Base-by-base conservation (phyloP, 2,888 invertebrate genomes). In the Melieria crassipennis region DNA sequence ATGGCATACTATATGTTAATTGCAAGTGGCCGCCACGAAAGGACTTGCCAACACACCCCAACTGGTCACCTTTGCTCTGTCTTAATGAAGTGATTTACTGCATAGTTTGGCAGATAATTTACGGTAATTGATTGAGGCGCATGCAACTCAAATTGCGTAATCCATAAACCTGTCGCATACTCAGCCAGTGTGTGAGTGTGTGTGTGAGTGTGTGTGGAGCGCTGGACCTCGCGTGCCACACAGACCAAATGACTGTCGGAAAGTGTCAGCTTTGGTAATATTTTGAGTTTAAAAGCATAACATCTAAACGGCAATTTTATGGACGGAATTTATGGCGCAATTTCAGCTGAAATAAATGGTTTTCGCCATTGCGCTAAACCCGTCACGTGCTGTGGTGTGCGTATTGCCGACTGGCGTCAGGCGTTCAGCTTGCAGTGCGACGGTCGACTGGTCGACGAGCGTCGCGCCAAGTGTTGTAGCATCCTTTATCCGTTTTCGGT, bases 271-370 rank as follows among this genome's bases (percentile, higher is more conserved):
- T 73, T 30, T 73, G 73, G 72, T 70, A 73, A 75, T 73, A 75
- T 73, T 72, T 75, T 66, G 70, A 74, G 73, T 73, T 73, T 70
- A 72, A 73, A 75, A 74, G 73, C 74, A 78, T 75, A 77, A 77
- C 74, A 74, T 74, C 76, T 76, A 77, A 77, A 75, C 75, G 77
- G 76, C 77, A 76, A 75, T 78, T 75, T 74, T 75, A 76, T 75
- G 76, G 72, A 77, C 60, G 50, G 45, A 77, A 77, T 77, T 78
- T 77, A 77, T 78, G 75, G 73, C 73, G 75, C 76, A 78, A 76
- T 78, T 78, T 78, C 67, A 75, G 77, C 74, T 65, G 74, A 77
- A 78, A 78, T 75, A 76, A 75, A 78, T 75, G 76, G 74, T 74
- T 65, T 60, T 70, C 55, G 65, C 70, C 62, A 69, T 69, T 63